These are phyloP conservation scores for Rhabdomys pumilio DNA, from an alignment of 2,797 vertebrate species.

Conservation along the genomic window DNA sequence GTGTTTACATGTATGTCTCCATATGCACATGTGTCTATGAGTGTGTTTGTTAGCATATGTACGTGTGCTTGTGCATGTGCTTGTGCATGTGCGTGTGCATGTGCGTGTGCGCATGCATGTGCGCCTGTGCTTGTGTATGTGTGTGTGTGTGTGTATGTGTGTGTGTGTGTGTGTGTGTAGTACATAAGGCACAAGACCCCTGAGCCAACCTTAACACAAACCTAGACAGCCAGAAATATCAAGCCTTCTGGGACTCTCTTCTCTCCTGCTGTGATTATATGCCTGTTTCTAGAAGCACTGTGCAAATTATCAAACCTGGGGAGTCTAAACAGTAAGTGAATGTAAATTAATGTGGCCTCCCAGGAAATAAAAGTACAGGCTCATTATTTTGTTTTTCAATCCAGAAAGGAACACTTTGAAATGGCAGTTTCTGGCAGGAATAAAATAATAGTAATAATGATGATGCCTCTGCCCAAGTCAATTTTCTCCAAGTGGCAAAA, in stretches of 20 bases:
- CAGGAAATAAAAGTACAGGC: slow-evolving; percentile 81
- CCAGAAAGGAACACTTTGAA: slow-evolving; percentile 76
- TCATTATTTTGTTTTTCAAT: slow-evolving; percentile 86
- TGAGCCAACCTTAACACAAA: slow-evolving; percentile 2
- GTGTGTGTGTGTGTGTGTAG: background rate
- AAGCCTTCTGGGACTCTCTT: slow-evolving; percentile 9
- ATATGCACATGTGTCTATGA: background rate
- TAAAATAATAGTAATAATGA: slow-evolving; percentile 72
- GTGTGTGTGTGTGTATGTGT: background rate
- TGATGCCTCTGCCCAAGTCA: slow-evolving; percentile 81
- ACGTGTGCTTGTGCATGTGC: too few species aligned
- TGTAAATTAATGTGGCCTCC: slow-evolving; percentile 82
- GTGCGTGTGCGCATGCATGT: background rate
- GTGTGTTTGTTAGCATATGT: background rate
- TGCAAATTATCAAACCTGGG: slow-evolving; percentile 78
- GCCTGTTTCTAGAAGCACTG: slow-evolving; percentile 58
- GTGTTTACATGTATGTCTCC: background rate
- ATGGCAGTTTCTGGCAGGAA: slow-evolving; percentile 75
- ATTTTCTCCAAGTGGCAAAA: slow-evolving; percentile 81
- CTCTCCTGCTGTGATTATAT: background rate
- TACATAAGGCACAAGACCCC: background rate
- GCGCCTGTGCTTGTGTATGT: background rate
- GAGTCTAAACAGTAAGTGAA: slow-evolving; percentile 82
- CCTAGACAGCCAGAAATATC: slow-evolving; percentile 22
- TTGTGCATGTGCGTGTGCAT: background rate